Conservation (phyloP, 2,113 vertebrate species). For the Paradoxurus hermaphroditus region DNA sequence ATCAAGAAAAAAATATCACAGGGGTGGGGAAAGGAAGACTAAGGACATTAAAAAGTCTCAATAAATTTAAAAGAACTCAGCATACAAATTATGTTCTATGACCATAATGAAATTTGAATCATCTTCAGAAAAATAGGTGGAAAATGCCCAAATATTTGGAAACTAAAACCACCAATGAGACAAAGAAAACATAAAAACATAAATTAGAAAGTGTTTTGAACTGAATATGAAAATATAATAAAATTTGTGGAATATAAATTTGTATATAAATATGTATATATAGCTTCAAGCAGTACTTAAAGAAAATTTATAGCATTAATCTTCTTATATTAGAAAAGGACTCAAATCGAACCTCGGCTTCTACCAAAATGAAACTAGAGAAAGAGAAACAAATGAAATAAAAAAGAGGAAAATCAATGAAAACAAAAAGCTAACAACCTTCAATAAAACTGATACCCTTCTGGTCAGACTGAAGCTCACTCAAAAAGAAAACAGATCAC, state of each 20-base stretch:
- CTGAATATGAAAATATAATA: not conserved
- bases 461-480: not conserved
- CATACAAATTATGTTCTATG: not conserved
- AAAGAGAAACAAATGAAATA: not conserved
- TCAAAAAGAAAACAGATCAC: not conserved
- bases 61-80: conserved; percentile 6
- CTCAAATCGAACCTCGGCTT: not conserved
- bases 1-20: not conserved
- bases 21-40: not conserved
- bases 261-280: too few relatives aligned
- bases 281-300: not conserved
- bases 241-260: not conserved
- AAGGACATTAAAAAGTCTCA: not conserved
- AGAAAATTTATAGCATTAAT: not conserved
- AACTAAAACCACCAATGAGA: not conserved
- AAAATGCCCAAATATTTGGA: not conserved
- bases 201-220: not conserved
- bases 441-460: not conserved
- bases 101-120: not conserved
- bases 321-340: not conserved
- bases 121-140: not conserved
- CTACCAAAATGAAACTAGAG: not conserved
- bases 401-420: not conserved
- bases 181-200: not conserved
- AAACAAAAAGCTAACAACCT: not conserved